A percentile compares a stretch with the other conserved stretches of the same genome.
Conservation (phyloP, 2,888 invertebrate genomes). For the Neoaliturus tenellus region DNA sequence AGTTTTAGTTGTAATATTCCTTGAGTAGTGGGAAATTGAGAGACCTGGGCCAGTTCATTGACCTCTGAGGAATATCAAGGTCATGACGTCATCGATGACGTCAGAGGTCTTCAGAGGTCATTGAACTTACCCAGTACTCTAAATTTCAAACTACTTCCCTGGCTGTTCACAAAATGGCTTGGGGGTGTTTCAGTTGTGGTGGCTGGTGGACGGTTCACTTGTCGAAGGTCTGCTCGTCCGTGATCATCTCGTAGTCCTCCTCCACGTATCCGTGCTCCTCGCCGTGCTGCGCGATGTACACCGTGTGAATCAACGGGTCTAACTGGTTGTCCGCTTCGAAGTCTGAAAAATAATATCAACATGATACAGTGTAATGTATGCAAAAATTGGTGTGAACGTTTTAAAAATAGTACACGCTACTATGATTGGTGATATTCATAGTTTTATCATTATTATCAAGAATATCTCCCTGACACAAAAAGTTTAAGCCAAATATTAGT, state of each 20-base stretch:
- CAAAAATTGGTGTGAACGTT: not conserved
- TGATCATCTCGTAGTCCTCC: not conserved
- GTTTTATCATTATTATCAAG: not conserved
- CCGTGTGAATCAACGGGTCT: not conserved
- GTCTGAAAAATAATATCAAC: not conserved
- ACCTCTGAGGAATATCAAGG: too few relatives aligned
- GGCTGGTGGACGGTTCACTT: not conserved
- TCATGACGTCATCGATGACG: too few relatives aligned
- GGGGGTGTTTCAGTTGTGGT: too few relatives aligned
- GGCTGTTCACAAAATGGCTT: too few relatives aligned
- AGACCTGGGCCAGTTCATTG: too few relatives aligned
- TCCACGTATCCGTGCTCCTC: not conserved
- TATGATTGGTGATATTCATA: not conserved
- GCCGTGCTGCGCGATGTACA: not conserved
- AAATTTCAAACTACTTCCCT: too few relatives aligned
- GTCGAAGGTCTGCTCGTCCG: not conserved
- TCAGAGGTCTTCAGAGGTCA: too few relatives aligned
- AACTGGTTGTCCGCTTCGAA: not conserved
- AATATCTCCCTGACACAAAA: not conserved
- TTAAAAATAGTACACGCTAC: not conserved
- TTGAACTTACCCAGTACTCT: too few relatives aligned
- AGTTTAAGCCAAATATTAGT: not conserved
- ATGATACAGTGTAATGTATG: not conserved
- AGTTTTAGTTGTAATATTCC: too few relatives aligned
- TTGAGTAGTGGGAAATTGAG: too few relatives aligned